Conservation (phyloP, 2,113 vertebrate species). For the Furnarius figulus region DNA sequence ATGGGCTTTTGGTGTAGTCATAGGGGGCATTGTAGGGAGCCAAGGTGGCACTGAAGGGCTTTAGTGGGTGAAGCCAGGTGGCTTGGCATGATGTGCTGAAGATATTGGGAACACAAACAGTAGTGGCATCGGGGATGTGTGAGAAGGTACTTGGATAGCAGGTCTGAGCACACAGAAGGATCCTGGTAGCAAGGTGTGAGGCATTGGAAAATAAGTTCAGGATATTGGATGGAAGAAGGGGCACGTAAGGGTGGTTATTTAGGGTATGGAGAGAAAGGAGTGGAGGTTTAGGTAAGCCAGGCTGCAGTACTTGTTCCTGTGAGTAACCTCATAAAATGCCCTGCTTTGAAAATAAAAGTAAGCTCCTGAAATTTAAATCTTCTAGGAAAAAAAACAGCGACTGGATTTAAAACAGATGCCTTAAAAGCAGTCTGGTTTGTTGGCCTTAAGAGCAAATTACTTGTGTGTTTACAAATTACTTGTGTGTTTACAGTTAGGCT, state of each 20-base stretch:
- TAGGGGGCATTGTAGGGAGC: rapidly evolving
- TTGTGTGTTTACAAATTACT: not conserved
- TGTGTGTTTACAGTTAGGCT: not conserved
- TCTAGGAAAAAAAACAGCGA: not conserved
- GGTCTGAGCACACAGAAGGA: not conserved
- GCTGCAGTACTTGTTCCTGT: not conserved
- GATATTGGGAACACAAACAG: not conserved
- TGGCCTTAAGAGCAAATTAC: not conserved
- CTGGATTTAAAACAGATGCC: not conserved
- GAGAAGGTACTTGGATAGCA: not conserved
- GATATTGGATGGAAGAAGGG: not conserved
- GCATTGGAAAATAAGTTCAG: not conserved
- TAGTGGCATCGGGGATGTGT: not conserved
- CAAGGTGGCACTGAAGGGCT: rapidly evolving
- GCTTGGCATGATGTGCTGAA: not conserved
- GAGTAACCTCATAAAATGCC: not conserved
- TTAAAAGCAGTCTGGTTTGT: not conserved
- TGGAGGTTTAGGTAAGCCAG: not conserved
- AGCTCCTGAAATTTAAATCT: not conserved
- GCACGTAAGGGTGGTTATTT: not conserved
- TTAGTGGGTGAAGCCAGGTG: not conserved
- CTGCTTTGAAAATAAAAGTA: not conserved
- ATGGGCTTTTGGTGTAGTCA: not conserved
- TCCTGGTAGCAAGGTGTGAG: not conserved
- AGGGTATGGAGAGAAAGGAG: not conserved